Evolutionary conservation across 2,888 invertebrate species (phyloP).

Genomic region (Coleophora deauratella): DNA sequence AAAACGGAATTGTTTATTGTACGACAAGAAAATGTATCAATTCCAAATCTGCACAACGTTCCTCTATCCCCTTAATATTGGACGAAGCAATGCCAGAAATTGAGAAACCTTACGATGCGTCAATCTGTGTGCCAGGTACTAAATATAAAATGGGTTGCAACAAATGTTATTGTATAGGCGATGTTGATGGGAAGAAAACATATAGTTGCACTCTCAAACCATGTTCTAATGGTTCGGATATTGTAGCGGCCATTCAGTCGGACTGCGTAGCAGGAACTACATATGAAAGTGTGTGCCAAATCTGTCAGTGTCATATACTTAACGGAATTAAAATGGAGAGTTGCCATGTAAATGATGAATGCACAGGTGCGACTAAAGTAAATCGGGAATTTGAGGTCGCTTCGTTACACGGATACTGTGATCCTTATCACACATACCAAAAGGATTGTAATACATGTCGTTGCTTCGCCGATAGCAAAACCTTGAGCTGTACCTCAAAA

Average conservation of each 20-base stretch:
- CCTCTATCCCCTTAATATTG: no score
- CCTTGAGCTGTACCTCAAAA: constrained; percentile 33
- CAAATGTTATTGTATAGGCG: constrained; percentile 36
- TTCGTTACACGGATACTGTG: constrained; percentile 42
- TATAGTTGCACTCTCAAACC: constrained; percentile 51
- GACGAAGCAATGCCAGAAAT: constrained; percentile 3
- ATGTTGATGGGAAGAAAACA: constrained; percentile 29
- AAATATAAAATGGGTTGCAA: constrained; percentile 45
- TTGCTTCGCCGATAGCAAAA: constrained; percentile 43
- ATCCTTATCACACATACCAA: constrained; percentile 39
- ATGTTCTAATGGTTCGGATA: constrained; percentile 21
- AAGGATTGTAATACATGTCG: constrained; percentile 44
- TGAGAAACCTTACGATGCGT: constrained; percentile 21
- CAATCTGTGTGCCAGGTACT: constrained; percentile 36
- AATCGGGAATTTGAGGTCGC: constrained; percentile 13
- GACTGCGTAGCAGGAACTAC: constrained; percentile 35
- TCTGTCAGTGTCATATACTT: constrained; percentile 33
- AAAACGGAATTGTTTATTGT: constrained; percentile 47
- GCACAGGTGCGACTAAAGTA: constrained; percentile 10
- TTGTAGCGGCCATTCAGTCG: constrained; percentile 1
- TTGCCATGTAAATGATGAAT: constrained; percentile 29
- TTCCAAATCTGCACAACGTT: no score
- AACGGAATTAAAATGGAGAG: constrained; percentile 26
- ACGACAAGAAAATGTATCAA: constrained; percentile 47
- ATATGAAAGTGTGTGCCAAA: constrained; percentile 39